phyloP scores from a whole-genome alignment of 1,140 invertebrate species.

The Drosophila orosa region DNA sequence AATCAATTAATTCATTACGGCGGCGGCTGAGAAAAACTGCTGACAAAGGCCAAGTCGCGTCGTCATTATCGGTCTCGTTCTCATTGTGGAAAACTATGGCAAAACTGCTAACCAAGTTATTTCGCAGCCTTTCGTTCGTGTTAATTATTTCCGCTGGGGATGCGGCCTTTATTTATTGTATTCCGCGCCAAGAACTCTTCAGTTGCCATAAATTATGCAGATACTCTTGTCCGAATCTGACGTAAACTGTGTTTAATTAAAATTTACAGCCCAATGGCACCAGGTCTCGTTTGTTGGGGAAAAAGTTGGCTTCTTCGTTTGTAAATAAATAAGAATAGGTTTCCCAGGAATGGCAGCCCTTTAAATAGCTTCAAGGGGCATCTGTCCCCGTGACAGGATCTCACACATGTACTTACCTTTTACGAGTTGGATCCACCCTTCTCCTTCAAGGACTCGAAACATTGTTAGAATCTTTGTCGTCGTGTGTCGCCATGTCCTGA shows the following conservation, averaged over 20 bases:
- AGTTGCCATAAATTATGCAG: constrained; percentile 67
- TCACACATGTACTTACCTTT: constrained; percentile 23
- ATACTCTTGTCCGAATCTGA: constrained; percentile 62
- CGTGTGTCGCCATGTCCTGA: constrained; percentile 2
- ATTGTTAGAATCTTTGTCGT: constrained; percentile 15
- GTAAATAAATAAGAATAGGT: constrained; percentile 3
- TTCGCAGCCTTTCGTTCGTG: constrained; percentile 59
- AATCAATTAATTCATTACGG: constrained; percentile 72
- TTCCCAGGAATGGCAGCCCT: not conserved
- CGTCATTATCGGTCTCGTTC: constrained; percentile 13
- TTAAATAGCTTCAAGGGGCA: not conserved
- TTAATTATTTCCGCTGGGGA: constrained; percentile 73
- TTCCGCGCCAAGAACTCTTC: constrained; percentile 44
- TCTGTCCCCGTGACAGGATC: not conserved
- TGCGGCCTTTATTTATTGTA: constrained; percentile 69
- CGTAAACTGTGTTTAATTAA: constrained; percentile 75
- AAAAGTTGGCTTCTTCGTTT: not conserved
- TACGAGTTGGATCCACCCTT: not conserved
- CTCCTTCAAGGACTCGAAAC: not conserved
- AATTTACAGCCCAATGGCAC: constrained; percentile 52
- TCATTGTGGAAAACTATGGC: constrained; percentile 34
- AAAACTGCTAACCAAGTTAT: constrained; percentile 68
- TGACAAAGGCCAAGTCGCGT: constrained; percentile 39
- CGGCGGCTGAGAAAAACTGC: constrained; percentile 53
- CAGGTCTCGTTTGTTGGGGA: not conserved